Evolutionary conservation across 2,797 vertebrate species (phyloP), one percentile per base, ranked within the genome.

Genomic region (Pyrocephalus nanus): DNA sequence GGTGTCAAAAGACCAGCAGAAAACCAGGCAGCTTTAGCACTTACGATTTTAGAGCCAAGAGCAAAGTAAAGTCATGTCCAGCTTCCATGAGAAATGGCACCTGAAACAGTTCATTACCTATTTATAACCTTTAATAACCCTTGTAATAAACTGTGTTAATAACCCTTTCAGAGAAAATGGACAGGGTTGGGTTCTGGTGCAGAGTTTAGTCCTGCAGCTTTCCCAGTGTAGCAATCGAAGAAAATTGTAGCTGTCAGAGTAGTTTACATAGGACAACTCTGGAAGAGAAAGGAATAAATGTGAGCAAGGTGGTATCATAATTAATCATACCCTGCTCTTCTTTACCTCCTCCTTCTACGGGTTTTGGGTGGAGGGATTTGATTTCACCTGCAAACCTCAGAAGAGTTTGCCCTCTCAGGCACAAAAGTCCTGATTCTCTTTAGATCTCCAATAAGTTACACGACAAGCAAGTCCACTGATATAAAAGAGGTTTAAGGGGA

Each of bases 1-100:
- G 55, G 53, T 79, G 81, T 89, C 66, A 94, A 86, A 96, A 95
- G 71, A 83, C 26, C 55, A 50, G 48, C 7, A 27, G 61, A 93
- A 90, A 96, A 75, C 50, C 62, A 88, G 95, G 38, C 11, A 51
- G 16, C 20, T 87, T 71, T 57, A 87, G 27, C 29, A 23, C 43
- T 69, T 60, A 43, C 30, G 32, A 30, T 88, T 95, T 87, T 43
- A 73, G 16, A 79, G 22, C 36, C 45, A 67, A 62, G 19, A 72
- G 23, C 40, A 88, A 88, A 77, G 65, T 58, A 9, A 74, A 75
- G 29, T 36, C 26, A 30, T 22, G 48, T 42, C 67, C 5, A 10
- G 3, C 43, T 83, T 85, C 50, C 53, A 30, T 29, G 48, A 89
- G 38, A 88, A 94, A 93, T 42, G 30, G 25, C 29, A 82, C 38